A percentile compares a stretch with the other conserved stretches of the same genome.
Evolutionary conservation across 2,888 invertebrate species (phyloP).

Genomic region (Odontocerum albicorne): DNA sequence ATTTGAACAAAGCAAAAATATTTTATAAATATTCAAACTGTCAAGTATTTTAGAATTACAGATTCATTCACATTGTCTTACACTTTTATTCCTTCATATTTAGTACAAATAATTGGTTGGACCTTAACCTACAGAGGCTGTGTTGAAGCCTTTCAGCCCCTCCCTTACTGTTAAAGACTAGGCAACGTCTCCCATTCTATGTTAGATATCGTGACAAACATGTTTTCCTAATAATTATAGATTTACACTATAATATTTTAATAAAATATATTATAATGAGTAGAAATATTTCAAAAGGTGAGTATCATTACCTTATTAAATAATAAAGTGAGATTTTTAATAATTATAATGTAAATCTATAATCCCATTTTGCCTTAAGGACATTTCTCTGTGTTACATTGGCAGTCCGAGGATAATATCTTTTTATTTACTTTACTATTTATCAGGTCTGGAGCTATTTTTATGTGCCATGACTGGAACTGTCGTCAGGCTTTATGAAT

Average conservation of each 20-base stretch:
- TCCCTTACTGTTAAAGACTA: conserved; percentile 36
- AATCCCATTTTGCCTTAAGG: not conserved
- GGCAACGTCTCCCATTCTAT: conserved; percentile 35
- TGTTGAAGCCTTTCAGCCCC: conserved; percentile 15
- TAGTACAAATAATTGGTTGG: conserved; percentile 37
- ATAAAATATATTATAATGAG: too few species aligned
- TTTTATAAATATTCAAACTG: conserved; percentile 26
- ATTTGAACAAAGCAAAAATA: conserved; percentile 14
- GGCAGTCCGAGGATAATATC: conserved; percentile 10
- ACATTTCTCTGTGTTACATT: not conserved
- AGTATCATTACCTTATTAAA: too few species aligned
- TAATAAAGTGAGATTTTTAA: too few species aligned
- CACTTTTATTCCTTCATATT: conserved; percentile 28
- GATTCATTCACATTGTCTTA: conserved; percentile 32
- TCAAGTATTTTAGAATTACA: conserved; percentile 36
- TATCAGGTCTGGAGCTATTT: conserved; percentile 8
- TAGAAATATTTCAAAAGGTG: too few species aligned
- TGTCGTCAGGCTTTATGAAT: conserved; percentile 15
- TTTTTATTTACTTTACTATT: conserved; percentile 13
- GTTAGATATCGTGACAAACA: too few species aligned
- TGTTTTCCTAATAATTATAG: too few species aligned
- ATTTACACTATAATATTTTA: too few species aligned
- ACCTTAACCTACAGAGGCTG: conserved; percentile 34
- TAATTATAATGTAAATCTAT: too few species aligned
- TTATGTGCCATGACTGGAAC: not conserved